phyloP scores from a whole-genome alignment of 2,113 vertebrate genomes.

The Prietella phreatophila region DNA sequence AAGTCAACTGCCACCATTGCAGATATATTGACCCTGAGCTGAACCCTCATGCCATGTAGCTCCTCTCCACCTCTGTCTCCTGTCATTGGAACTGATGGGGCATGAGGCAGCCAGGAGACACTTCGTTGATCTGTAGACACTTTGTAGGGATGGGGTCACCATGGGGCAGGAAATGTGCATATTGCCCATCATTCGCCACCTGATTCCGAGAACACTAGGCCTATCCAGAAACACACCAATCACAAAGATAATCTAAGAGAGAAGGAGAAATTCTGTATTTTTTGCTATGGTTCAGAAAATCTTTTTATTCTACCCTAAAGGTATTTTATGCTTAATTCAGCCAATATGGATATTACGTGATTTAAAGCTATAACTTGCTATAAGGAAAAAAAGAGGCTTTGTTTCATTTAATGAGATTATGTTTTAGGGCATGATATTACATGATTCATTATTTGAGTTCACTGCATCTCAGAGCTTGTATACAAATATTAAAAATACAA shows the following conservation, averaged over 20 bases:
- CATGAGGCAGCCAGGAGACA: conserved; percentile 46
- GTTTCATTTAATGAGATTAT: conserved; percentile 12
- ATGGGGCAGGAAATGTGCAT: conserved; percentile 35
- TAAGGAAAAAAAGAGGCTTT: background rate
- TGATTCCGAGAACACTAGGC: conserved; percentile 10
- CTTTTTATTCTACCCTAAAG: background rate
- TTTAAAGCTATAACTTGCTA: conserved; percentile 1
- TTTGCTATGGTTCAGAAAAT: background rate
- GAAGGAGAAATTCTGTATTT: background rate
- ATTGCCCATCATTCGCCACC: conserved; percentile 23
- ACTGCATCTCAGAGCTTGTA: conserved; percentile 20
- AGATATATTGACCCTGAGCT: conserved; percentile 17
- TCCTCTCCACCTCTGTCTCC: conserved; percentile 50
- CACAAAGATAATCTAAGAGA: background rate
- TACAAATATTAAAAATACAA: conserved; percentile 49
- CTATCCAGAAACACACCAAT: conserved; percentile 6
- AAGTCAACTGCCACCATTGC: background rate
- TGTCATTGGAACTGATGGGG: conserved; percentile 55
- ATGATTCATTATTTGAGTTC: conserved; percentile 29
- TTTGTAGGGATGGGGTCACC: conserved; percentile 32
- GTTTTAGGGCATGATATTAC: background rate
- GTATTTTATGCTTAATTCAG: conserved; percentile 24
- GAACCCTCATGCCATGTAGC: background rate
- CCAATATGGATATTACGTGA: conserved; percentile 16
- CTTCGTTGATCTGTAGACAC: conserved; percentile 34